phyloP scores from a whole-genome alignment of 2,888 invertebrate genomes.

The Temnothorax ravouxi region DNA sequence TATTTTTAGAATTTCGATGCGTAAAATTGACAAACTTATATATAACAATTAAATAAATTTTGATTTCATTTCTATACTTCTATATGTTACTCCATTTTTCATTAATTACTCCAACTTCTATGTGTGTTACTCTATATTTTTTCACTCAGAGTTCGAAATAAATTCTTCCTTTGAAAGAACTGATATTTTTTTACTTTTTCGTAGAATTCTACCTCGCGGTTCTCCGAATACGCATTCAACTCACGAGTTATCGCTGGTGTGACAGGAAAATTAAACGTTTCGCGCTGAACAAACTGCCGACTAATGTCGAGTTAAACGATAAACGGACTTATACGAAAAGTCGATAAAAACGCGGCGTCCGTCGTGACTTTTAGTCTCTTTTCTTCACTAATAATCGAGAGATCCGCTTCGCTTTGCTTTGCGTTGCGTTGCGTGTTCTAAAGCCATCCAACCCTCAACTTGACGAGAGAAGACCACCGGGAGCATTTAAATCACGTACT shows the following conservation, averaged over 20 bases:
- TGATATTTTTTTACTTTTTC: background rate
- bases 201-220: background rate
- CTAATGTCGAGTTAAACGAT: conserved; percentile 7
- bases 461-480: background rate
- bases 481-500: conserved; percentile 26
- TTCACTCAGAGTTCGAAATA: background rate
- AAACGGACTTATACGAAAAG: background rate
- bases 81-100: too few species aligned
- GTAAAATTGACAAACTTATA: background rate
- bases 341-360: conserved; percentile 9
- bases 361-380: background rate
- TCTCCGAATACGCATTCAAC: background rate
- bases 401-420: background rate
- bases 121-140: background rate
- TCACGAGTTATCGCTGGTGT: background rate
- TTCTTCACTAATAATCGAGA: background rate
- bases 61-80: background rate
- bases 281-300: background rate
- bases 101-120: too few species aligned
- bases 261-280: conserved; percentile 20
- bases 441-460: conserved; percentile 3
- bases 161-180: background rate
- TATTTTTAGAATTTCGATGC: background rate
- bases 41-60: background rate
- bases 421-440: conserved; percentile 7